Evolutionary conservation across 2,888 invertebrate species (phyloP), one percentile per base, ranked within the genome.

Genomic region (Litoditis marina): DNA sequence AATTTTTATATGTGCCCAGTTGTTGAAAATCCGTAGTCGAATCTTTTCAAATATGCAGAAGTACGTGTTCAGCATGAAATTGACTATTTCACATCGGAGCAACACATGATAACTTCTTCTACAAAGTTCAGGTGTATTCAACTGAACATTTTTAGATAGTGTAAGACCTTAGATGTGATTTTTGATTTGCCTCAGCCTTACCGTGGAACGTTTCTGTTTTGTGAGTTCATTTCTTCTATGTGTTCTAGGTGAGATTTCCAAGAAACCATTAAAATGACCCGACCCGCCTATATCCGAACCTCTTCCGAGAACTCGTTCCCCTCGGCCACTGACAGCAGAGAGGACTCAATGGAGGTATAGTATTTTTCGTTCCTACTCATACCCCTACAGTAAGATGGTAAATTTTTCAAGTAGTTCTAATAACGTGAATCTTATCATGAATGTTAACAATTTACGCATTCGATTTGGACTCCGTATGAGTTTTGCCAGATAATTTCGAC

Each of bases 291-390:
- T 55, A 36, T 61, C 36, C 61, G 61, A 8, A 55, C 61, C 16
- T 46, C 54, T 34, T 61, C 61, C 6, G 61, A 61, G 27, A 47
- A 54, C 27, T 55, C 61, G 7, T 61, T 61, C n/a, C 61, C 61
- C 2, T 61, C 61, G n/a, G 55, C 54, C n/a, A n/a, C 55, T 22
- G 61, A 61, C 27, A 61, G 61, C 47, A 46, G 61, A 30, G 2
- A 27, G n/a, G n/a, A 50, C 13, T 50, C 50, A 6, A 44, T 44
- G 3, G 44, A 44, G 44, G 44, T 44, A 3, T 44, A 25, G 25
- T 44, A 22, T 3, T 44, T 25, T 44, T 3, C 25, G 5, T 44
- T 44, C 44, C 44, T 44, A 22, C 39, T n/a, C n/a, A n/a, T n/a
- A n/a, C n/a, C n/a, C n/a, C n/a, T n/a, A n/a, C n/a, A n/a, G n/a